Evolutionary conservation across 2,797 vertebrate genomes (phyloP).

Genomic region (Malurus splendens): DNA sequence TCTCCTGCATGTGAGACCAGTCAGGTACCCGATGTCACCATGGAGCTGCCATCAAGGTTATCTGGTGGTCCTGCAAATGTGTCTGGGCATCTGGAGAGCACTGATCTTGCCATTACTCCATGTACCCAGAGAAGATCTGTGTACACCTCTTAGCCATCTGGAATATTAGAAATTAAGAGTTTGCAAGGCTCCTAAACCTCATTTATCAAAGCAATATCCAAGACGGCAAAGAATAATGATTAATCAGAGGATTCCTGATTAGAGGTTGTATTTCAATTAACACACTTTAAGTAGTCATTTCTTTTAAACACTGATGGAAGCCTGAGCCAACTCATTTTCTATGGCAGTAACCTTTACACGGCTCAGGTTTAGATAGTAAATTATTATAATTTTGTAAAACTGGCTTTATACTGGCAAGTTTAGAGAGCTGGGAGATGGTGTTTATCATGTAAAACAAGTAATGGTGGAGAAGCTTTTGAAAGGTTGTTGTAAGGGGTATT

Average conservation of each 20-base stretch:
- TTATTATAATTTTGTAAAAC: not conserved
- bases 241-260: conserved; percentile 6
- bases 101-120: rapidly evolving
- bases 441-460: not conserved
- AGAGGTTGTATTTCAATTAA: not conserved
- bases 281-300: not conserved
- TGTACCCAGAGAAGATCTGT: not conserved
- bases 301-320: not conserved
- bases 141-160: not conserved
- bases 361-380: not conserved
- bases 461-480: not conserved
- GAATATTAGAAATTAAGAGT: not conserved
- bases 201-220: not conserved
- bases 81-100: not conserved
- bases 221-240: not conserved
- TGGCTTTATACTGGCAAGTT: not conserved
- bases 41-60: rapidly evolving
- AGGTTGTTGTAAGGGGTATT: not conserved
- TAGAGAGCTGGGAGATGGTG: not conserved
- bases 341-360: not conserved
- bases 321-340: not conserved
- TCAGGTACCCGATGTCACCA: rapidly evolving
- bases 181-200: not conserved
- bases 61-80: not conserved
- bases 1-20: not conserved